Evolutionary conservation across 1,140 invertebrate species (phyloP), one percentile per base, ranked within the genome.

Genomic region (Kradibia gibbosae): DNA sequence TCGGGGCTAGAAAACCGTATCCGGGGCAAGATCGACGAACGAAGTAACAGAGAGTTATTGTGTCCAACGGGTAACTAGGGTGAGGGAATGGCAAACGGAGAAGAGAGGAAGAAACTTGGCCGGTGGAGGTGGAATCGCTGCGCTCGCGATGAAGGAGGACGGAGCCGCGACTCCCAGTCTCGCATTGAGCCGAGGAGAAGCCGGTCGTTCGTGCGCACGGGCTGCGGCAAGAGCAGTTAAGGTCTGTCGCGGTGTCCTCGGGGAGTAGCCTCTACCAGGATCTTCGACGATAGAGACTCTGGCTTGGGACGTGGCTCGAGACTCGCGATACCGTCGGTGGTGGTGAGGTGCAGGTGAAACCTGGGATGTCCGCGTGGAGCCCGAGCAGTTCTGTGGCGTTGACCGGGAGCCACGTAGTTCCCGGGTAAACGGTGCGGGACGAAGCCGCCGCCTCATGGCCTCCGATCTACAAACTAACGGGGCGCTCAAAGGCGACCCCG

Each of bases 391-490:
- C 42, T 45, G 42, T 13, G 42, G 42, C 70, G 11, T 42, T 3
- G n/a, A 48, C 34, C 39, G 20, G n/a, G 4, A 34, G 34, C 3
- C 62, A 2, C 31, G 8, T 3, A 15, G 3, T 31, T 65, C 13
- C 13, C 31, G 36, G n/a, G 0, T 34, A 65, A 28, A 57, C 53
- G 34, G 39, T 39, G 22, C 20, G 36, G 5, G 34, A 20, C 53
- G n/a, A 22, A 5, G 53, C 53, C 53, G 2, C 85, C 85, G 83
- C 86, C n/a, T n/a, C 25, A 90, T 90, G 89, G 88, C 89, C 75
- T 84, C 89, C 45, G 89, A 90, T 84, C 82, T 91, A 13, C 89
- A 84, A 74, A 86, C 86, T n/a, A 88, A 88, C 81, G 87, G 88
- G 60, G 85, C 86, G 67, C 65, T 90, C 45, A 90, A 87, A 79